Base-by-base conservation (phyloP, 2,888 invertebrate genomes). In the Microdon myrmicae region DNA sequence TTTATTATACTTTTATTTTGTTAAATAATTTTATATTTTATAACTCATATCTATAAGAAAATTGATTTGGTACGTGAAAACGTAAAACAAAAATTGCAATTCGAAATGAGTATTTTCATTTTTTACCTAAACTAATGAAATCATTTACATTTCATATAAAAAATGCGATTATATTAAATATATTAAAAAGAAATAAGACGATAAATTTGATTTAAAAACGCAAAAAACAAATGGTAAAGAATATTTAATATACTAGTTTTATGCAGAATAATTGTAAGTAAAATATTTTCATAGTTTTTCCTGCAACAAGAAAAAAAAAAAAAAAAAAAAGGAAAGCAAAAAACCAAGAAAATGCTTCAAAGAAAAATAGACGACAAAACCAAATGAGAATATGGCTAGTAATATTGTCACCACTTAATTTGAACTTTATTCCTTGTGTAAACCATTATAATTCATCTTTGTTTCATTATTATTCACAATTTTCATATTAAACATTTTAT, bases 111-210 rank as follows among this genome's bases (percentile, higher is more conserved):
- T 26, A 67, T 54, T 71, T 68, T 69, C 60, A 55, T 69, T 69
- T 61, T 69, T 71, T 71, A 56, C 72, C 66, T 67, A 71, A 70
- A 71, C 72, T 53, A 72, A 74, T 75, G 74, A 75, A 75, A 75
- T 74, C 74, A 74, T 75, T 74, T 75, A 75, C 73, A 75, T 75
- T 75, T 75, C 72, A 70, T 70, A n/a, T n/a, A n/a, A n/a, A n/a
- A n/a, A n/a, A n/a, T n/a, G n/a, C n/a, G n/a, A n/a, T n/a, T n/a
- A n/a, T n/a, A n/a, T n/a, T n/a, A n/a, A n/a, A n/a, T n/a, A n/a
- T n/a, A n/a, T n/a, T n/a, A n/a, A n/a, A n/a, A n/a, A n/a, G n/a
- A n/a, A n/a, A n/a, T n/a, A n/a, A n/a, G n/a, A n/a, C n/a, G n/a
- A n/a, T n/a, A n/a, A n/a, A n/a, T n/a, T n/a, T n/a, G n/a, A n/a